Conservation (phyloP, 2,797 vertebrate genomes). For the Valencia hispanica region DNA sequence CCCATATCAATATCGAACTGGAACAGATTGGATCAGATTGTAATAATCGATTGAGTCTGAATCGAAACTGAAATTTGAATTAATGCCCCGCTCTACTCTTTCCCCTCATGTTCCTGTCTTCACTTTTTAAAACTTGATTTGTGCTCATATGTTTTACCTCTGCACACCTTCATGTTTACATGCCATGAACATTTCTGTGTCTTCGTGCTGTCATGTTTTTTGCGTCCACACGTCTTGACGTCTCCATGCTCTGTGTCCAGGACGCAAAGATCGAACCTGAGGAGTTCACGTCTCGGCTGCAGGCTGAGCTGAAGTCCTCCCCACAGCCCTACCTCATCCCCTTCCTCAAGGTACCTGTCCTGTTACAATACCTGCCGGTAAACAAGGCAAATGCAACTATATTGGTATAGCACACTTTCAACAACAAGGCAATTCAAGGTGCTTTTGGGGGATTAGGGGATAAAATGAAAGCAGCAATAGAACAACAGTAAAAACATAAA, state of each 20-base stretch:
- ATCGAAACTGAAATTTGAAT: too few species aligned
- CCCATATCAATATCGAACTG: too few species aligned
- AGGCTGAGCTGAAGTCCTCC: conserved; percentile 89
- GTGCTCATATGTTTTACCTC: background rate
- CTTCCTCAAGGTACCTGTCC: conserved; percentile 85
- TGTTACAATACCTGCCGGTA: background rate
- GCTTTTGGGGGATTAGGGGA: too few species aligned
- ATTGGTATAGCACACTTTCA: too few species aligned
- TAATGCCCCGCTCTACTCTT: too few species aligned
- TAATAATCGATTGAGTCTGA: too few species aligned
- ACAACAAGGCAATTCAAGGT: too few species aligned
- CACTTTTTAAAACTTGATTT: background rate
- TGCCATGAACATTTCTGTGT: background rate
- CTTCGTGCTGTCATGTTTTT: background rate
- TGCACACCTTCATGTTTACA: background rate
- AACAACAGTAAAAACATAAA: too few species aligned
- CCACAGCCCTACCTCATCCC: conserved; percentile 92
- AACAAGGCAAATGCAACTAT: too few species aligned
- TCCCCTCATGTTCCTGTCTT: background rate
- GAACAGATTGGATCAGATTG: too few species aligned
- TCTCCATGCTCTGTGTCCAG: conserved; percentile 59
- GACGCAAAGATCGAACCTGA: conserved; percentile 91
- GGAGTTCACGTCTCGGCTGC: conserved; percentile 88
- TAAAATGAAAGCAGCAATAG: too few species aligned
- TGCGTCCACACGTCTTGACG: background rate